Conservation (phyloP, 1,140 invertebrate genomes). For the Trichonephila clavata region DNA sequence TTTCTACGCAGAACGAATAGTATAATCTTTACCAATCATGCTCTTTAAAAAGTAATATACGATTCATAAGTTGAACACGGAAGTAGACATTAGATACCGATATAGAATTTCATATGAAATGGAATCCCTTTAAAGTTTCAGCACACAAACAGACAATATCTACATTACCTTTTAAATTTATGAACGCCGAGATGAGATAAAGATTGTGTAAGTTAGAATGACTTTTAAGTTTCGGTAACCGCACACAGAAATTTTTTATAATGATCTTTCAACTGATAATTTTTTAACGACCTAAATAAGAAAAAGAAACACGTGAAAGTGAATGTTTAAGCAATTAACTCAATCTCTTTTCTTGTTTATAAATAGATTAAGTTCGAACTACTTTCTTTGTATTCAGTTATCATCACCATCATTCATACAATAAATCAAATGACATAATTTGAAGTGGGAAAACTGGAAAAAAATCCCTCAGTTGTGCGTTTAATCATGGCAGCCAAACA, state of each 20-base stretch:
- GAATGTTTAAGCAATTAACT: constrained; percentile 12
- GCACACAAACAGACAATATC: background rate
- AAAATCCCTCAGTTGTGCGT: no score
- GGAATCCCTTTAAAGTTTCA: background rate
- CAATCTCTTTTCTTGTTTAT: constrained; percentile 15
- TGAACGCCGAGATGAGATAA: background rate
- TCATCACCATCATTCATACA: constrained; percentile 21
- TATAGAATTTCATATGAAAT: background rate
- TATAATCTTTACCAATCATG: background rate
- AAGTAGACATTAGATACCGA: background rate
- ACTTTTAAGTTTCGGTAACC: background rate
- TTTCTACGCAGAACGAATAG: no score
- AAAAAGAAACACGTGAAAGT: background rate
- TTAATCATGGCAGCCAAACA: background rate
- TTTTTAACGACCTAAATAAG: constrained; percentile 1
- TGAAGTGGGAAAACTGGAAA: background rate
- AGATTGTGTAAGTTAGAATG: background rate
- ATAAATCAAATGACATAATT: background rate
- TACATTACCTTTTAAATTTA: background rate
- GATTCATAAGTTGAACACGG: background rate
- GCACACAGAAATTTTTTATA: background rate
- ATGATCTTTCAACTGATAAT: background rate
- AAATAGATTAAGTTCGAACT: constrained; percentile 13
- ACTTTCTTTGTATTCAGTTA: constrained; percentile 18
- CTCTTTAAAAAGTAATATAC: background rate